These are phyloP conservation scores for Lymantria dispar DNA, from an alignment of 2,888 invertebrate genomes.

Conservation along the genomic window DNA sequence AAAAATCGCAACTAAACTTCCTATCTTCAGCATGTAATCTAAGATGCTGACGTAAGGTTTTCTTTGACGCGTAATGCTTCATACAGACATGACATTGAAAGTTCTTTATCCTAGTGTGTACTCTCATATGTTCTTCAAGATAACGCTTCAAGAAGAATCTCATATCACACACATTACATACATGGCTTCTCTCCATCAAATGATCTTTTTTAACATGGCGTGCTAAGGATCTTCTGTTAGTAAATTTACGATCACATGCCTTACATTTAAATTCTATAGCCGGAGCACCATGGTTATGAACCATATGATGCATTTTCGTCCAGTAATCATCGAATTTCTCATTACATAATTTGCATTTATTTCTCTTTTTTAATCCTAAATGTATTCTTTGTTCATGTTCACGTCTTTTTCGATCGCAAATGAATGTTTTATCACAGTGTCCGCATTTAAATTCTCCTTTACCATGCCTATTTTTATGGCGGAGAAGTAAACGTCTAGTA, in stretches of 20 bases:
- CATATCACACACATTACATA: conserved; percentile 48
- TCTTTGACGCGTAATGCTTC: conserved; percentile 50
- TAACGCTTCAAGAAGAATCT: conserved; percentile 46
- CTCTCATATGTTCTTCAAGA: conserved; percentile 51
- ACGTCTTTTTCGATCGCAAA: conserved; percentile 36
- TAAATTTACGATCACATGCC: conserved; percentile 51
- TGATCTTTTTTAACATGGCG: conserved; percentile 54
- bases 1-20: conserved; percentile 27
- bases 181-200: conserved; percentile 49
- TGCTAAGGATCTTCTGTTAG: conserved; percentile 42
- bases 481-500: conserved; percentile 22
- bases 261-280: conserved; percentile 44
- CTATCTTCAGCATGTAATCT: conserved; percentile 37
- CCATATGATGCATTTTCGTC: conserved; percentile 48
- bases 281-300: conserved; percentile 40
- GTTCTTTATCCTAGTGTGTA: conserved; percentile 50
- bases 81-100: conserved; percentile 53
- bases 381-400: conserved; percentile 43
- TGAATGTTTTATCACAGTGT: conserved; percentile 62
- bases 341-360: conserved; percentile 49
- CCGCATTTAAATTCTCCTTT: conserved; percentile 58
- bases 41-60: conserved; percentile 55
- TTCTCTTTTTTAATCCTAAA: conserved; percentile 36
- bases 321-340: conserved; percentile 50
- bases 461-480: conserved; percentile 32